Base-by-base conservation (phyloP, 2,797 vertebrate species). In the Nasua narica region DNA sequence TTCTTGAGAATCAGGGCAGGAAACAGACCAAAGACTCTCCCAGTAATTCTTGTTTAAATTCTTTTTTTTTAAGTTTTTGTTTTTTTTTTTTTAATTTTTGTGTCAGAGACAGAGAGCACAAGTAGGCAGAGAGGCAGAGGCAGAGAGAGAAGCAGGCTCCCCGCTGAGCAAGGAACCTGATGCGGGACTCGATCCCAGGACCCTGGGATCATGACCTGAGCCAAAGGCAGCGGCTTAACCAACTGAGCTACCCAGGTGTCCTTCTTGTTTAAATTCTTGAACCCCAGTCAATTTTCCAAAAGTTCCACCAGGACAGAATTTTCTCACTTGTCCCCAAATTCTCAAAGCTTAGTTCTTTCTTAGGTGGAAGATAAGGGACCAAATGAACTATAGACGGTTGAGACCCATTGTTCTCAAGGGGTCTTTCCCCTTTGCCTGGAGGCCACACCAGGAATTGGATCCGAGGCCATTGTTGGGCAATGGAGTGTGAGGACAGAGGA, bases 251-350 rank as follows among this genome's bases (percentile, higher is more conserved):
- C n/a, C n/a, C n/a, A n/a, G n/a, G n/a, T n/a, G n/a, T n/a, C n/a
- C n/a, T 56, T 90, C 27, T 81, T 50, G 27, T 90, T 92, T 86
- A 81, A 79, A 88, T 67, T 78, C 87, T 65, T 70, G 69, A 93
- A 58, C 46, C 67, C 48, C 23, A 70, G n/a, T 52, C 76, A 19
- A 62, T 94, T 91, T 96, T 56, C 15, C 67, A 40, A 60, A 93
- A 78, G 60, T 23, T 58, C n/a, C 23, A 23, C 43, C 23, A 62
- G 48, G 48, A 69, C 23, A 58, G 54, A 67, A 43, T 96, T 90
- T 96, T 90, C 70, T 89, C 40, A 79, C 32, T 62, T 82, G 77
- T 54, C 27, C 3, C 40, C 58, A 60, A 94, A 37, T 78, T 27
- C n/a, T 19, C 58, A n/a, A 56, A 29, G 40, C 37, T 62, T 77